Percentiles rank a stretch among this genome's conserved stretches.
Evolutionary conservation across 2,113 vertebrate genomes (phyloP).

Genomic region (Cyprinodon tularosa): DNA sequence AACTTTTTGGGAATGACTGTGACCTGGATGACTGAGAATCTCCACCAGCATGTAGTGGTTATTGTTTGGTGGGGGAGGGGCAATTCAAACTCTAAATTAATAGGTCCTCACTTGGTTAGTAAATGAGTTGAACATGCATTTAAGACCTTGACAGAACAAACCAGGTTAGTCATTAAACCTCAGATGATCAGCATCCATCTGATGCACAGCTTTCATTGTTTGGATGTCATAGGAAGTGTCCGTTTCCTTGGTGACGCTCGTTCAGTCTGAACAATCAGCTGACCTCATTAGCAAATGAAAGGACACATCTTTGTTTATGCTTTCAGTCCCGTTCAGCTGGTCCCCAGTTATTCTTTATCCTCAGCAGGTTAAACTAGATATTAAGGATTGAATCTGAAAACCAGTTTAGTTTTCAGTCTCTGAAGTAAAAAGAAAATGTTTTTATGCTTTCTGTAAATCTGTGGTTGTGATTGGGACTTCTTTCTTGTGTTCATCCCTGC

Average conservation of each 20-base stretch:
- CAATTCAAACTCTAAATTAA: too few relatives aligned
- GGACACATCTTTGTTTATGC: constrained; percentile 45
- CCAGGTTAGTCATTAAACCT: background rate
- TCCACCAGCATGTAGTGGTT: too few relatives aligned
- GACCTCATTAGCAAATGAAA: constrained; percentile 78
- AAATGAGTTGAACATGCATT: background rate
- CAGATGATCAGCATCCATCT: constrained; percentile 19
- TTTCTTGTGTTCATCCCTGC: background rate
- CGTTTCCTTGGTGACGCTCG: constrained; percentile 72
- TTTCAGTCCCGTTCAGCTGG: constrained; percentile 51
- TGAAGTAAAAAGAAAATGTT: background rate
- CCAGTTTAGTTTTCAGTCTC: background rate
- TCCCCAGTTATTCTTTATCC: constrained; percentile 14
- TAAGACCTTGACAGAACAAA: background rate
- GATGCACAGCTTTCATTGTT: constrained; percentile 7
- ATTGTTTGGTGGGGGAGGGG: too few relatives aligned
- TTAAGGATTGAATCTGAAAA: background rate
- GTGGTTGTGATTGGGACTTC: background rate
- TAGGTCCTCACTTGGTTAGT: too few relatives aligned
- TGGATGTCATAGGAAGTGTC: constrained; percentile 42
- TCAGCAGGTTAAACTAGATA: constrained; percentile 4
- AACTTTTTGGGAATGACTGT: too few relatives aligned
- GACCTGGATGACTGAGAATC: too few relatives aligned
- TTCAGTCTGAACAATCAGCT: constrained; percentile 51
- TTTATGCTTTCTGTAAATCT: background rate